phyloP scores from a whole-genome alignment of 2,113 vertebrate genomes.

The Panthera tigris region DNA sequence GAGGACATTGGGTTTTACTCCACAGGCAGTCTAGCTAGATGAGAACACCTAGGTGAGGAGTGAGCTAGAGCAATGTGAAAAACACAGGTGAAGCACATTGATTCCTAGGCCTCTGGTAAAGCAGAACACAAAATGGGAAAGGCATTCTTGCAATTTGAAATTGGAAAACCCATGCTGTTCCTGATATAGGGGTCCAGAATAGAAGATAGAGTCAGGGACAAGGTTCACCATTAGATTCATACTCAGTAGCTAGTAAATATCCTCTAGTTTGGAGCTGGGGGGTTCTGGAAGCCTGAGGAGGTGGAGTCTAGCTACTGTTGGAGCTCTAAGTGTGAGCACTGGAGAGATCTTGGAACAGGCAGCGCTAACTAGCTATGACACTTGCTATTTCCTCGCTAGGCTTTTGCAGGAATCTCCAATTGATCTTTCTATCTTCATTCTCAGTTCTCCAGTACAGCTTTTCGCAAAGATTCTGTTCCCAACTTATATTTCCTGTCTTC shows the following conservation, averaged over 20 bases:
- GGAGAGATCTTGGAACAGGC: not conserved
- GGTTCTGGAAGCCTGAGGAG: not conserved
- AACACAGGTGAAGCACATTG: not conserved
- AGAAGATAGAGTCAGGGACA: not conserved
- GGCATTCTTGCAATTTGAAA: not conserved
- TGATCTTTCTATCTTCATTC: not conserved
- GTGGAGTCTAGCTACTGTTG: not conserved
- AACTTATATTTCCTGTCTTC: not conserved
- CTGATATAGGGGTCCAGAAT: not conserved
- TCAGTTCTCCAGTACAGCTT: not conserved
- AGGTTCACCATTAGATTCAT: not conserved
- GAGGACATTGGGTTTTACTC: not conserved
- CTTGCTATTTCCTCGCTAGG: not conserved
- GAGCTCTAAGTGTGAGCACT: not conserved
- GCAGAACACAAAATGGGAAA: not conserved
- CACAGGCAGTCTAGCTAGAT: not conserved
- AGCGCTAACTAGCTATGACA: not conserved
- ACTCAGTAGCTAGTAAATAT: not conserved
- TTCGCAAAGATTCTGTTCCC: not conserved
- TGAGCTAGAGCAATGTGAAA: not conserved
- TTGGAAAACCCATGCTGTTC: not conserved
- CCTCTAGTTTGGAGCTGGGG: not conserved
- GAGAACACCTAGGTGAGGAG: not conserved
- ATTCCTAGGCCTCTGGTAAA: not conserved
- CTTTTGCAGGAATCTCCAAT: not conserved